Conservation (phyloP, 2,113 vertebrate genomes). For the Theristicus caerulescens region DNA sequence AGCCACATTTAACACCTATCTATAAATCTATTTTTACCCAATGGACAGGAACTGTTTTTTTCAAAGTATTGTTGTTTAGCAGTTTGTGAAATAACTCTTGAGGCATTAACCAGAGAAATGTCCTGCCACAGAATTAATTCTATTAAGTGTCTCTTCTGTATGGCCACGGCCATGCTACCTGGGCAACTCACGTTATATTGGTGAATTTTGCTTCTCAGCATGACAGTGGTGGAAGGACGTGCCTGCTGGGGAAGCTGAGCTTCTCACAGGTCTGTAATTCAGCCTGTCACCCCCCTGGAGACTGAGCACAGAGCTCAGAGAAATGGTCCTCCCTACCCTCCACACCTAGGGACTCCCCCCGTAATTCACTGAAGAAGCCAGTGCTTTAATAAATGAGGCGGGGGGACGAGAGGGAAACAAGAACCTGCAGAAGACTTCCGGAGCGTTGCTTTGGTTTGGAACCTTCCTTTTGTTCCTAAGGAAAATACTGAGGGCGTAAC, state of each 20-base stretch:
- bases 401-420: not conserved
- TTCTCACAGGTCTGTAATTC: fast-evolving
- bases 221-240: fast-evolving
- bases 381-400: fast-evolving
- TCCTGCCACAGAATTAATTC: not conserved
- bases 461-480: no score
- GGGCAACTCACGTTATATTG: fast-evolving
- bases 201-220: not conserved
- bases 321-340: fast-evolving
- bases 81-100: not conserved
- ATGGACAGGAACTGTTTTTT: not conserved
- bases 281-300: not conserved
- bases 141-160: not conserved
- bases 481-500: fast-evolving
- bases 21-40: slow-evolving; percentile 1
- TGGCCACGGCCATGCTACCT: fast-evolving
- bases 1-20: not conserved
- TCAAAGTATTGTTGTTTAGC: not conserved
- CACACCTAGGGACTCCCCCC: not conserved
- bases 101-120: not conserved
- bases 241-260: not conserved
- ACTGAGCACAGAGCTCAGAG: not conserved
- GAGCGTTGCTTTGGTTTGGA: not conserved
- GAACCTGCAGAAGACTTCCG: not conserved
- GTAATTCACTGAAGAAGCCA: fast-evolving